Evolutionary conservation across 2,888 invertebrate species (phyloP).

Genomic region (Cataglyphis rosenhaueri): DNA sequence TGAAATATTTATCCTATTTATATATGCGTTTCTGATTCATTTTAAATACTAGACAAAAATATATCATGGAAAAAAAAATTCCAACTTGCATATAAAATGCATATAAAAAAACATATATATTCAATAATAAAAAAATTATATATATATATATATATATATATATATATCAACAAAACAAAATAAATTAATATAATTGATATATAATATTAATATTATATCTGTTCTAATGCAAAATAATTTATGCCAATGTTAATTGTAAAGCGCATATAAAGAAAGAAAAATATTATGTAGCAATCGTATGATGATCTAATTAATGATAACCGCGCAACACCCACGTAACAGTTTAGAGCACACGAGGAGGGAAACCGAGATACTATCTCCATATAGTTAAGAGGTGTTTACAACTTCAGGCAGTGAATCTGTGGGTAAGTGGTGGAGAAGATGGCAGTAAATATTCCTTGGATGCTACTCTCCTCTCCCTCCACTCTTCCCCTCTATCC

Average conservation of each 20-base stretch:
- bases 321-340: conserved; percentile 76
- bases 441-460: conserved; percentile 85
- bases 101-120: neutral
- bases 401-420: conserved; percentile 85
- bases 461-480: conserved; percentile 61
- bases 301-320: conserved; percentile 76
- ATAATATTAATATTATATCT: neutral
- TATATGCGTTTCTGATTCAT: neutral
- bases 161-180: neutral
- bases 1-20: neutral
- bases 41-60: neutral
- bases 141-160: no score
- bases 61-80: neutral
- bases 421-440: conserved; percentile 85
- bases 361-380: conserved; percentile 83
- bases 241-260: neutral
- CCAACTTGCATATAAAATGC: neutral
- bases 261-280: neutral
- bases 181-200: conserved; percentile 1
- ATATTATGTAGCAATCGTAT: conserved; percentile 45
- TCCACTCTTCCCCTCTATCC: conserved; percentile 64
- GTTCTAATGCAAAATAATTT: neutral
- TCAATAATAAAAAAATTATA: neutral
- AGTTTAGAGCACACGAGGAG: conserved; percentile 77
- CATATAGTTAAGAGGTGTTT: conserved; percentile 85